Evolutionary conservation across 2,797 vertebrate genomes (phyloP), one percentile per base, ranked within the genome.

Genomic region (Gorsachius magnificus): DNA sequence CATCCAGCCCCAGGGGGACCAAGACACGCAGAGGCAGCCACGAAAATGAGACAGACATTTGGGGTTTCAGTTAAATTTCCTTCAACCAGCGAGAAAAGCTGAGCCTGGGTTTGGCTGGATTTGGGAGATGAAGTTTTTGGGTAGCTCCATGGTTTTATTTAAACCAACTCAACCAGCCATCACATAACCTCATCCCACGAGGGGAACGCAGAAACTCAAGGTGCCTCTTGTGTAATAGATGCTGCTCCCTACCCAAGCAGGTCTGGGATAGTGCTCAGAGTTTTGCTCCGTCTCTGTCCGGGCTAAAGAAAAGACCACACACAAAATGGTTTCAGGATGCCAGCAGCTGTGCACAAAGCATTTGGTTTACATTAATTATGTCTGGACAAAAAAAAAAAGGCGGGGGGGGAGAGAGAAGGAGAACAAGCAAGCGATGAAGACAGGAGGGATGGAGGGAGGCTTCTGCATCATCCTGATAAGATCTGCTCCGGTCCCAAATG

Each of bases 241-340:
- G 82, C 57, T 87, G 91, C 90, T 96, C 89, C 78, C 33, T 33
- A 13, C 90, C 91, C 86, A 54, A 43, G 90, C 68, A 92, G 88
- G 71, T 89, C 95, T 93, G 91, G 91, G 91, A 94, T 75, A 87
- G 36, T 7, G 64, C 86, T 96, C 91, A 91, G 95, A 91, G 87
- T 60, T 91, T 87, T 76, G 80, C 86, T 93, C 58, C 68, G 17
- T 65, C 63, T 61, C 79, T 93, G 97, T 95, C 89, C 96, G 4
- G 92, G 85, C 93, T 75, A 89, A 90, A 77, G 83, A 38, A 92
- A 92, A 91, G 96, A 95, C 96, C 90, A 83, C 93, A 94, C 65
- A 17, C 94, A 87, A 80, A 71, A 90, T 8, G 2, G 58, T 88
- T 93, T 63, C 87, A 57, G 72, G 72, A 96, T 90, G 95, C 95